phyloP scores from a whole-genome alignment of 2,113 vertebrate species.

The Bubo bubo region DNA sequence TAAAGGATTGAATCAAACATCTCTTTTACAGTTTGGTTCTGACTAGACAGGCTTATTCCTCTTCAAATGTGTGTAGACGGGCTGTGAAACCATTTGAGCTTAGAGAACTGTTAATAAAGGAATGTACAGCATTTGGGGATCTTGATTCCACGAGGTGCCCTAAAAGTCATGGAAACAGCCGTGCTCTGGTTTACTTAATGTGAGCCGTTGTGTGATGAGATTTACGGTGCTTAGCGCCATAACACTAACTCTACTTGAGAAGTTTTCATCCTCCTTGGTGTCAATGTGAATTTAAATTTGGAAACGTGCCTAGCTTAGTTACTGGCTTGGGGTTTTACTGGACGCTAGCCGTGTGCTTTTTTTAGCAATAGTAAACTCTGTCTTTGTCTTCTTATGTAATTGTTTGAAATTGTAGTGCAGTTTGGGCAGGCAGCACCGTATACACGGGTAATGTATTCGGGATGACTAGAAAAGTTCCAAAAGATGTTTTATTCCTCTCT shows the following conservation, averaged over 20 bases:
- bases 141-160: neutral
- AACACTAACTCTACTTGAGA: neutral
- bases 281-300: neutral
- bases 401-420: neutral
- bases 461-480: neutral
- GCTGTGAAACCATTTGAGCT: neutral
- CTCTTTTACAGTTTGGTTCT: neutral
- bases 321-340: neutral
- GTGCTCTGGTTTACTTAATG: fast-evolving
- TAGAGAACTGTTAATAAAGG: neutral
- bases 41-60: neutral
- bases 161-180: fast-evolving
- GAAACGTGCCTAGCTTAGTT: neutral
- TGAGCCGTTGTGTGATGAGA: neutral
- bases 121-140: neutral
- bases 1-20: neutral
- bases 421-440: neutral
- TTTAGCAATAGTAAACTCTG: neutral
- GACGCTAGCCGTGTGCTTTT: fast-evolving
- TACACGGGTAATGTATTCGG: fast-evolving
- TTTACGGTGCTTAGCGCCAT: fast-evolving
- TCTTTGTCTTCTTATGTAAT: neutral
- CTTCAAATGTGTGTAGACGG: neutral
- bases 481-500: neutral
- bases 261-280: neutral